Base-by-base conservation (phyloP, 2,113 vertebrate genomes). In the Natator depressus region DNA sequence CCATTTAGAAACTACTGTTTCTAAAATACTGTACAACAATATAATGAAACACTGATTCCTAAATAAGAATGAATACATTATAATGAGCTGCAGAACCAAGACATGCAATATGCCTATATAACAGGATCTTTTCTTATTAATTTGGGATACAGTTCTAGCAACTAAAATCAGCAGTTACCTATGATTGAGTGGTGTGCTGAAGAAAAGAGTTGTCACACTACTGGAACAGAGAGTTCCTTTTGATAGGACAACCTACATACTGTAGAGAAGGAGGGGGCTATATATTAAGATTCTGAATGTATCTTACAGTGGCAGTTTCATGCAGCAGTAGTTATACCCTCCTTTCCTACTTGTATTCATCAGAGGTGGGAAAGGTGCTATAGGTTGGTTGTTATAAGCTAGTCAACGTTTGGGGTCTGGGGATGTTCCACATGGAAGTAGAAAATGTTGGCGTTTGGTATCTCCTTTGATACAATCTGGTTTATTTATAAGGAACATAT, bases 11-110 rank as follows among this genome's bases (percentile, higher is more conserved):
- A 79, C 47, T 51, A 78, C 82, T 81, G 1, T 94, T 89, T 87
- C n/a, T 88, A 57, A 90, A 88, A 89, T 25, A 50, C 7, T 85
- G 50, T 82, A 47, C 5, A 3, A 38, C 42, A 42, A 50, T 80
- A 80, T 59, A 88, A 94, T 62, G 62, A 82, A 82, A 84, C 57
- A 31, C 2, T 82, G 88, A 78, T 38, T 27, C 69, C 57, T 17
- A 78, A 65, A 20, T 38, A 65, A 76, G 47, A 89, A 62, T 51
- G 11, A n/a, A 69, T 54, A 27, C 53, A 27, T 25, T 47, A 54
- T 72, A 96, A 95, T 93, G 76, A 96, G 49, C 69, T 91, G 81
- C 82, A 94, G 53, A 95, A 90, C 62, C 7, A 75, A 93, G 12
- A 65, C 14, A 82, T 78, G 82, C 75, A 91, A 50, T 78, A 94